Percentiles rank a stretch among this genome's conserved stretches.
phyloP scores from a whole-genome alignment of 2,888 invertebrate genomes.

The Apamea epomidion region DNA sequence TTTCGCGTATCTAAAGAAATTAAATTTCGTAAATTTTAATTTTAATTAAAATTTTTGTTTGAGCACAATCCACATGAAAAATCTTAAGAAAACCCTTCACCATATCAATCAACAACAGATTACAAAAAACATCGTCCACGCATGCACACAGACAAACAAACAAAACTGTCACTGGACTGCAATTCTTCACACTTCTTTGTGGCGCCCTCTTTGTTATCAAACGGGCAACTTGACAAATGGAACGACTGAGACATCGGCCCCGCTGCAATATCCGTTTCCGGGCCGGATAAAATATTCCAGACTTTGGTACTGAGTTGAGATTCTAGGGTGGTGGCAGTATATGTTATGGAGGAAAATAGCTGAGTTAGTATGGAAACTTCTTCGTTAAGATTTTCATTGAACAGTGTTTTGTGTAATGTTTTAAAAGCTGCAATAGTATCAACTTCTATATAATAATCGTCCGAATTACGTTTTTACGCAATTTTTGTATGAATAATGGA shows the following conservation, averaged over 20 bases:
- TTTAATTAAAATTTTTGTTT: not conserved
- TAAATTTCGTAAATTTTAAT: too few relatives aligned
- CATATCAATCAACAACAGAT: constrained; percentile 25
- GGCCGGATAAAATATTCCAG: constrained; percentile 73
- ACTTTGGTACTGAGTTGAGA: constrained; percentile 56
- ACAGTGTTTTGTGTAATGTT: not conserved
- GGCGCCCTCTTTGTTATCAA: constrained; percentile 71
- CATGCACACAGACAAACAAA: constrained; percentile 49
- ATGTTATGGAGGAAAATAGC: constrained; percentile 14
- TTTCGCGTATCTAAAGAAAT: too few relatives aligned
- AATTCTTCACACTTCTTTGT: constrained; percentile 72
- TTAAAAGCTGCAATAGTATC: not conserved
- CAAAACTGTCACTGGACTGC: constrained; percentile 59
- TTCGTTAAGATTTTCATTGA: not conserved
- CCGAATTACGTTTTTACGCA: too few relatives aligned
- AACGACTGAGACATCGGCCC: constrained; percentile 80
- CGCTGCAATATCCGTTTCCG: constrained; percentile 84
- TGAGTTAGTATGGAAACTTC: constrained; percentile 1
- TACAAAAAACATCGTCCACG: constrained; percentile 21
- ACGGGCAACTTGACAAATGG: constrained; percentile 80
- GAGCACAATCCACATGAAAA: not conserved
- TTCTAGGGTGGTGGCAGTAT: constrained; percentile 26
- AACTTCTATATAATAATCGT: too few relatives aligned
- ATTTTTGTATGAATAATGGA: too few relatives aligned
- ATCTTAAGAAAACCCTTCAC: not conserved